Evolutionary conservation across 2,113 vertebrate species (phyloP).

Genomic region (Benitochromis conjunctus): DNA sequence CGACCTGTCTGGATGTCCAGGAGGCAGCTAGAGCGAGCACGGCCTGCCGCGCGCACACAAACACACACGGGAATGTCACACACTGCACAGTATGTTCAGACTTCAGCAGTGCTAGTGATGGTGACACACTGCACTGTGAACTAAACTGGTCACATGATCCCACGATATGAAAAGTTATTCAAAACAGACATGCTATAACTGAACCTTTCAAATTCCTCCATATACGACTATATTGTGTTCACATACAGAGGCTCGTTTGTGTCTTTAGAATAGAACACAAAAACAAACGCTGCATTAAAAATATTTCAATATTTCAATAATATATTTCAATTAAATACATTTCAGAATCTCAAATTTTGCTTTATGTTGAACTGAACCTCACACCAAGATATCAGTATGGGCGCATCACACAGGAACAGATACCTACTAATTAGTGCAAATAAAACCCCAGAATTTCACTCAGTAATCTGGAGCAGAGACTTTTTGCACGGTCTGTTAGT

Average conservation of each 20-base stretch:
- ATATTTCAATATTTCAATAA: too few species aligned
- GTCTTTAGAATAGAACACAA: neutral
- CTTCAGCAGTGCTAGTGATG: neutral
- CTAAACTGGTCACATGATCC: neutral
- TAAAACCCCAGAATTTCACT: neutral
- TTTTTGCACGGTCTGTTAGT: fast-evolving
- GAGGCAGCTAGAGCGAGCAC: constrained; percentile 96
- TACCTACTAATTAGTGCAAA: neutral
- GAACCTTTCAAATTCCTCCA: neutral
- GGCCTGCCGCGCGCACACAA: constrained; percentile 71
- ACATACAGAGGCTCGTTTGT: neutral
- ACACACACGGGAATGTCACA: neutral
- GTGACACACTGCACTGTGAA: neutral
- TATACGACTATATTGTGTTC: neutral
- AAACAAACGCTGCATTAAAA: neutral
- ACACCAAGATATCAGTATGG: neutral
- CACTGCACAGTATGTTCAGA: neutral
- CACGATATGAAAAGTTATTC: neutral
- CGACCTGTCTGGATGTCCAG: constrained; percentile 97
- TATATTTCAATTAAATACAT: neutral
- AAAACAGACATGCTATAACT: neutral
- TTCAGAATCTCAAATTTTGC: neutral
- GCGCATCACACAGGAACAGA: neutral
- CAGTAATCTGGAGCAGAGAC: neutral
- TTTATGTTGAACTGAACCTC: neutral